A percentile compares a stretch with the other conserved stretches of the same genome.
These are phyloP conservation scores for Petrosia ficiformis DNA, from an alignment of 37 sponge, comb jelly and placozoan species.

Conservation along the genomic window DNA sequence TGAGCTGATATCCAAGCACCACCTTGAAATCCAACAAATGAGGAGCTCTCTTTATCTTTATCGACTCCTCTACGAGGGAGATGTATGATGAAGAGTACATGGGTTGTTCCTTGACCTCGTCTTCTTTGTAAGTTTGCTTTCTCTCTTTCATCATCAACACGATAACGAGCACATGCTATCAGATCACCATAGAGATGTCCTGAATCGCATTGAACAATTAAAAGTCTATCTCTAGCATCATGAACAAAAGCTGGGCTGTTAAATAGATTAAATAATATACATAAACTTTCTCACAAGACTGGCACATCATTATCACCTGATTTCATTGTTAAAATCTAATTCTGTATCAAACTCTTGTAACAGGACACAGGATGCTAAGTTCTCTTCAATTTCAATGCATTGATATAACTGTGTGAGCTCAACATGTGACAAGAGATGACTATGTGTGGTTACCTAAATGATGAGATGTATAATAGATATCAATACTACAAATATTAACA, in stretches of 20 bases:
- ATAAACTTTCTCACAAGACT: background rate
- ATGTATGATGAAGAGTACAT: slow-evolving; percentile 62
- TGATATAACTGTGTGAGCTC: slow-evolving; percentile 23
- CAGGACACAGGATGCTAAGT: background rate
- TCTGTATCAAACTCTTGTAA: slow-evolving; percentile 85
- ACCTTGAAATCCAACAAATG: slow-evolving; percentile 75
- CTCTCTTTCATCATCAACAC: slow-evolving; percentile 50
- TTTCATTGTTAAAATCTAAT: slow-evolving; percentile 65
- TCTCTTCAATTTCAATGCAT: background rate
- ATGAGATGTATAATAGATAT: background rate
- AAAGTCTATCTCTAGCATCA: slow-evolving; percentile 14
- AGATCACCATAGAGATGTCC: slow-evolving; percentile 80
- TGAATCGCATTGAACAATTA: slow-evolving; percentile 83
- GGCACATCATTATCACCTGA: slow-evolving; percentile 47
- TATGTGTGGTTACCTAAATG: slow-evolving; percentile 83
- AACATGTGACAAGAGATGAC: slow-evolving; percentile 56
- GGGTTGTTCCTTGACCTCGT: slow-evolving; percentile 22
- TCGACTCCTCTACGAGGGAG: slow-evolving; percentile 61
- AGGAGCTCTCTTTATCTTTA: slow-evolving; percentile 10
- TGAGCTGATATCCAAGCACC: slow-evolving; percentile 73
- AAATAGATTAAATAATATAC: too few relatives aligned
- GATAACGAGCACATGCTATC: slow-evolving; percentile 87
- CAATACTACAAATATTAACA: too few relatives aligned
- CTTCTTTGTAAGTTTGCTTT: background rate
- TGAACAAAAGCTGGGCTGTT: too few relatives aligned